Conservation (phyloP, 2,888 invertebrate genomes). For the Mechanitis mazaeus region DNA sequence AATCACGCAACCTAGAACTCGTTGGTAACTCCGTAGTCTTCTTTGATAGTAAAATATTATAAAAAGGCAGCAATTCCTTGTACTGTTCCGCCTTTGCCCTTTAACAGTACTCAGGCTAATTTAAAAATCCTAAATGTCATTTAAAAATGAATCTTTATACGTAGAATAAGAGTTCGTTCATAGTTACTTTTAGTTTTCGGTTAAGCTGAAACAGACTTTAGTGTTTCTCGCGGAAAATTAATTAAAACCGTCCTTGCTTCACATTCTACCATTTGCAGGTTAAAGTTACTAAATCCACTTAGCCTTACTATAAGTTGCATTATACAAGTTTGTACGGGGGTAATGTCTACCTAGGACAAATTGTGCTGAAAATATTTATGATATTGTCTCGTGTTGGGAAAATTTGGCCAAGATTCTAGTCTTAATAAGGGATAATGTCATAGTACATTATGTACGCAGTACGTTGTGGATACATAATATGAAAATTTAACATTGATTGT, state of each 20-base stretch:
- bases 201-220: conserved; percentile 22
- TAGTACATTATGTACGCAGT: too few species aligned
- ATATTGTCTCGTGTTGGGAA: neutral
- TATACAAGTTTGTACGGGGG: neutral
- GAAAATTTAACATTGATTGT: too few species aligned
- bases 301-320: neutral
- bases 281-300: conserved; percentile 20
- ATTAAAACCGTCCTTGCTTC: conserved; percentile 27
- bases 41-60: conserved; percentile 7
- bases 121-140: conserved; percentile 1
- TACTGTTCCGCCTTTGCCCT: too few species aligned
- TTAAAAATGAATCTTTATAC: conserved; percentile 12
- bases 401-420: neutral
- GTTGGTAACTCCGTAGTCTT: conserved; percentile 10
- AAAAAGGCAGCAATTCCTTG: neutral
- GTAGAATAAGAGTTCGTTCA: neutral
- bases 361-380: conserved; percentile 5
- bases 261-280: conserved; percentile 26
- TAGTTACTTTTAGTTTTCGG: conserved; percentile 11
- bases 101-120: neutral
- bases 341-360: conserved; percentile 1
- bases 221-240: conserved; percentile 28
- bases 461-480: too few species aligned
- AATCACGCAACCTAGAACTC: conserved; percentile 9
- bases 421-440: too few species aligned